Evolutionary conservation across 2,113 vertebrate species (phyloP), one percentile per base, ranked within the genome.

Genomic region (Gymnobelideus leadbeateri): DNA sequence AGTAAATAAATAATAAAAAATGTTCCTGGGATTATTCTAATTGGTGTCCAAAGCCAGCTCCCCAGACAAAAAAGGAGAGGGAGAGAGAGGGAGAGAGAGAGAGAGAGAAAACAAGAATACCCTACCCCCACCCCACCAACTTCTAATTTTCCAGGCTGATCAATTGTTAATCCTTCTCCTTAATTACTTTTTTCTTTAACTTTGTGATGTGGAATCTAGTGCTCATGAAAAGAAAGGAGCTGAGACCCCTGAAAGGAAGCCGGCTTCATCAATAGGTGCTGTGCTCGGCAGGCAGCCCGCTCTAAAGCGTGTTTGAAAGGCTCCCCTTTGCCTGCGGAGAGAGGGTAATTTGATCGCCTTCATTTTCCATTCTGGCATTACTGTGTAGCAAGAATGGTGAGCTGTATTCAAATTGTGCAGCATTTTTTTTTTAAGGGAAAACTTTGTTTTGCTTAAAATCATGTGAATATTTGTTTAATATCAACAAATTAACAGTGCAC

Each of bases 131-230:
- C 7, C 68, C 68, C 16, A 84, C 37, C 68, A 97, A 98, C 96
- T 97, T 98, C 98, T 98, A 97, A 98, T 98, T 98, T 99, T 98
- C 98, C 96, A 97, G 97, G 97, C 98, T 97, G 98, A 99, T 98
- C 98, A 98, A 98, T 98, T 96, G 96, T 98, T 99, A 99, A 99
- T 99, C 98, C 98, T 97, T 98, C 97, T 98, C 98, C 98, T 98
- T 99, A 99, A 99, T 99, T 98, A 99, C 97, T 97, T 43, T 84
- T 93, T 96, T 68, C 31, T 37, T 98, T 98, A 98, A 98, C 98
- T 98, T 98, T 99, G 98, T 98, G 98, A 98, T 98, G 98, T 98
- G 98, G 98, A 98, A 99, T 98, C 98, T 98, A 99, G 98, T 98
- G 98, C 97, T 97, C 94, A 92, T 97, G 98, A 98, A 98, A 99